Percentiles rank a stretch among this genome's conserved stretches.
phyloP scores from a whole-genome alignment of 2,113 vertebrate species.

The Malurus melanocephalus region DNA sequence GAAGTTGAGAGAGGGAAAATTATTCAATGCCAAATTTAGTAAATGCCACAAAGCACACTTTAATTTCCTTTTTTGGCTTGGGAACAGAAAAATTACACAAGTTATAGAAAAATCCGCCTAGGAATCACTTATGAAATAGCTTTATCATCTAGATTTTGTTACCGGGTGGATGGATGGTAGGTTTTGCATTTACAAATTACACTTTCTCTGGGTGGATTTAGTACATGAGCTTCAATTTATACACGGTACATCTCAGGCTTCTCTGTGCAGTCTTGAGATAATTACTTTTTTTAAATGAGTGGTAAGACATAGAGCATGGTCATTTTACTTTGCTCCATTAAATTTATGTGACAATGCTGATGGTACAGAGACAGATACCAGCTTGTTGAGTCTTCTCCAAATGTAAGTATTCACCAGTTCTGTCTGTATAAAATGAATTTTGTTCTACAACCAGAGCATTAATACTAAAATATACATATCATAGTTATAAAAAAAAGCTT shows the following conservation, averaged over 20 bases:
- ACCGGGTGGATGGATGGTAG: not conserved
- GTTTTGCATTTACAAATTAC: conserved; percentile 22
- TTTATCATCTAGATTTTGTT: not conserved
- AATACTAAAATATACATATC: not conserved
- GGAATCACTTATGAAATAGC: not conserved
- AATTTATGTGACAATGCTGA: not conserved
- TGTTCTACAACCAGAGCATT: not conserved
- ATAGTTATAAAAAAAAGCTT: not conserved
- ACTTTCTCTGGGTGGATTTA: not conserved
- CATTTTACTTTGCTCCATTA: not conserved
- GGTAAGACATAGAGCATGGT: not conserved
- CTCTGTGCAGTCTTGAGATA: not conserved
- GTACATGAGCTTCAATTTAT: not conserved
- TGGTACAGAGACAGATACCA: not conserved
- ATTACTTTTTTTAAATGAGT: not conserved
- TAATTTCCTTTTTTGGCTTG: not conserved
- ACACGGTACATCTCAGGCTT: not conserved
- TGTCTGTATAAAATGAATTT: not conserved
- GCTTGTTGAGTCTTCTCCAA: not conserved
- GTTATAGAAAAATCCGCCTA: not conserved
- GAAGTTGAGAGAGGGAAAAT: not conserved
- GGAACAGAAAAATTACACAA: not conserved
- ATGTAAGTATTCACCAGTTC: not conserved
- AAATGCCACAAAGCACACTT: not conserved
- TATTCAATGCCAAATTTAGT: not conserved